Conservation (phyloP, 2,797 vertebrate species). For the Huso huso region DNA sequence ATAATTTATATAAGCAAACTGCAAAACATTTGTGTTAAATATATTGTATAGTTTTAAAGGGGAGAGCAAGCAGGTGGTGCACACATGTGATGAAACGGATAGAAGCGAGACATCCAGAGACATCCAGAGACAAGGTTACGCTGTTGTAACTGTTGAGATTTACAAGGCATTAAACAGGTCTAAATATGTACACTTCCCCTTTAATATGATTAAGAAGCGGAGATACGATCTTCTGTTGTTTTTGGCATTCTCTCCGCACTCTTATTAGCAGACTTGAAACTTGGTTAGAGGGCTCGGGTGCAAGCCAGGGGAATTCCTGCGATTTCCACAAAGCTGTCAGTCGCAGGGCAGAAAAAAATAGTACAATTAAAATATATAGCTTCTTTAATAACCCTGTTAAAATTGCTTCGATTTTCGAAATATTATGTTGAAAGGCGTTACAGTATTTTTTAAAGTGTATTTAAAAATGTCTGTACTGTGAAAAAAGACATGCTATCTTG, state of each 20-base stretch:
- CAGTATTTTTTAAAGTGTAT: neutral
- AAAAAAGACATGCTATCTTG: too few relatives aligned
- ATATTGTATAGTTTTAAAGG: too few relatives aligned
- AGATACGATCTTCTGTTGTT: neutral
- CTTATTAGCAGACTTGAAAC: slow-evolving; percentile 20
- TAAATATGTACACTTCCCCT: too few relatives aligned
- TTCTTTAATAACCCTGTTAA: neutral
- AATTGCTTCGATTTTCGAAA: neutral
- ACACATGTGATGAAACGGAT: too few relatives aligned
- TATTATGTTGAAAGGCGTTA: neutral
- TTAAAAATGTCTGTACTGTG: neutral
- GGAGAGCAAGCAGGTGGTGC: too few relatives aligned
- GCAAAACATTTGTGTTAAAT: too few relatives aligned
- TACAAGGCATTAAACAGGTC: too few relatives aligned
- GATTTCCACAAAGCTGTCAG: slow-evolving; percentile 2
- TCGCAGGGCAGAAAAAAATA: neutral
- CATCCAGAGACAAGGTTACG: too few relatives aligned
- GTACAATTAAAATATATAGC: neutral
- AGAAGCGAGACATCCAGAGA: too few relatives aligned
- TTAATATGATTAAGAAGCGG: too few relatives aligned
- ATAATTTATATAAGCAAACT: too few relatives aligned
- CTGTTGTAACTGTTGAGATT: too few relatives aligned
- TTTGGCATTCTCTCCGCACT: slow-evolving; percentile 2
- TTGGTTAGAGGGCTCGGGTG: neutral
- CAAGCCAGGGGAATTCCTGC: slow-evolving; percentile 31